These are phyloP conservation scores for Hypselothyrea guttata DNA, from an alignment of 2,888 invertebrate genomes.

Conservation along the genomic window DNA sequence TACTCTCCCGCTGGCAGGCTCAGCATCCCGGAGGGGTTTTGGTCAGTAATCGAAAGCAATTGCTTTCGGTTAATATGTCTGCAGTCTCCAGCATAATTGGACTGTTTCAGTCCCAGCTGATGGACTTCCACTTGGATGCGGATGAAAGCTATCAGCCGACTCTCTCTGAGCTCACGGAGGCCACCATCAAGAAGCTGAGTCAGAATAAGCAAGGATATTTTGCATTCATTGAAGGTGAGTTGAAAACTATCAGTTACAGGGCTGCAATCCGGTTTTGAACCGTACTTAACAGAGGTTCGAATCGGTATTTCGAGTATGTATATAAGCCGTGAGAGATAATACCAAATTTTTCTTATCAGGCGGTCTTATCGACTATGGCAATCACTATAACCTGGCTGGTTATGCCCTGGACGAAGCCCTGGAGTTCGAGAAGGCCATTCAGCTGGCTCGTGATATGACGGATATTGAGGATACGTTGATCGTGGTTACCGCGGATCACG, in stretches of 20 bases:
- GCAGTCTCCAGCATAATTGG: constrained; percentile 84
- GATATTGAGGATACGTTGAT: constrained; percentile 89
- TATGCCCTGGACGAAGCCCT: constrained; percentile 90
- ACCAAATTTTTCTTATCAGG: constrained; percentile 79
- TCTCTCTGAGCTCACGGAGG: constrained; percentile 86
- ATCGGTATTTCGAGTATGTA: too few species aligned
- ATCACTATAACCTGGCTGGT: constrained; percentile 86
- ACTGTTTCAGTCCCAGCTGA: constrained; percentile 83
- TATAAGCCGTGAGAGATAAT: too few species aligned
- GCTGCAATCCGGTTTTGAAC: too few species aligned
- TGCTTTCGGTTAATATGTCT: constrained; percentile 83
- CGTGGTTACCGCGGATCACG: constrained; percentile 90
- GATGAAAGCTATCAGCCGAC: constrained; percentile 83
- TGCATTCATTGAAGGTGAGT: constrained; percentile 83
- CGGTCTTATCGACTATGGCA: constrained; percentile 89
- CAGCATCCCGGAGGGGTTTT: constrained; percentile 83
- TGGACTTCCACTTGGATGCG: constrained; percentile 84
- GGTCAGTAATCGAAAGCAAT: constrained; percentile 84
- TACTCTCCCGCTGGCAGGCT: constrained; percentile 87
- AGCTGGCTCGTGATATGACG: constrained; percentile 85
- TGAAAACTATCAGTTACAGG: too few species aligned
- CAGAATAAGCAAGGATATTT: constrained; percentile 85
- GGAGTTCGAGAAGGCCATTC: constrained; percentile 88
- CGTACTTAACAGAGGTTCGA: too few species aligned
- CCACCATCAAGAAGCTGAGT: constrained; percentile 85